Conservation (phyloP, 2,888 invertebrate genomes). For the Campoplex nolae region DNA sequence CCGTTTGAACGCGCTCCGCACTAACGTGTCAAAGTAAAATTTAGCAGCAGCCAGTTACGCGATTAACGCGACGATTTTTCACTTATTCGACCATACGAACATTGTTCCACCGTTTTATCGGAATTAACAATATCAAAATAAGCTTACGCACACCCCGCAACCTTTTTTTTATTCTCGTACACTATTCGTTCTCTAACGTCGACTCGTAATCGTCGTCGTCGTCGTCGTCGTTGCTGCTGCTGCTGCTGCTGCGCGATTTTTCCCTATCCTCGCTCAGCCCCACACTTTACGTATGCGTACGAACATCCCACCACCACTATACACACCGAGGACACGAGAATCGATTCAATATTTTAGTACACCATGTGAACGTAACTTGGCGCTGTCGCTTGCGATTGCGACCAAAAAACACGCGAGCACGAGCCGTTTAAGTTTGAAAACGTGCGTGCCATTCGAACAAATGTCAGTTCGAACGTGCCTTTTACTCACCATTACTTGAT, state of each 20-base stretch:
- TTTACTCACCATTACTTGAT: background rate
- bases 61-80: slow-evolving; percentile 23
- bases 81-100: slow-evolving; percentile 25
- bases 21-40: slow-evolving; percentile 33
- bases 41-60: slow-evolving; percentile 23
- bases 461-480: background rate
- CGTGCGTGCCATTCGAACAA: background rate
- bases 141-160: slow-evolving; percentile 18
- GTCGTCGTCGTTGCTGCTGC: slow-evolving; percentile 32
- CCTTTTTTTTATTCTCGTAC: slow-evolving; percentile 43
- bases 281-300: slow-evolving; percentile 49
- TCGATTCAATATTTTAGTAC: slow-evolving; percentile 81
- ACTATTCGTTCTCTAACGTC: slow-evolving; percentile 19
- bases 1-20: slow-evolving; percentile 24
- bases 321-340: slow-evolving; percentile 70
- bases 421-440: slow-evolving; percentile 1
- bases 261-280: slow-evolving; percentile 29
- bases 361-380: slow-evolving; percentile 66
- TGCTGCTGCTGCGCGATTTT: slow-evolving; percentile 53
- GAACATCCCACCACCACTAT: slow-evolving; percentile 57
- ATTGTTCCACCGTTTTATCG: slow-evolving; percentile 15
- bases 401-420: background rate
- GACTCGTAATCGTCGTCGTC: slow-evolving; percentile 23
- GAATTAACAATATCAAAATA: background rate
- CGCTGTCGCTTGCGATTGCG: slow-evolving; percentile 9